Conservation (phyloP, 2,888 invertebrate genomes). For the Chloroclysta siterata region DNA sequence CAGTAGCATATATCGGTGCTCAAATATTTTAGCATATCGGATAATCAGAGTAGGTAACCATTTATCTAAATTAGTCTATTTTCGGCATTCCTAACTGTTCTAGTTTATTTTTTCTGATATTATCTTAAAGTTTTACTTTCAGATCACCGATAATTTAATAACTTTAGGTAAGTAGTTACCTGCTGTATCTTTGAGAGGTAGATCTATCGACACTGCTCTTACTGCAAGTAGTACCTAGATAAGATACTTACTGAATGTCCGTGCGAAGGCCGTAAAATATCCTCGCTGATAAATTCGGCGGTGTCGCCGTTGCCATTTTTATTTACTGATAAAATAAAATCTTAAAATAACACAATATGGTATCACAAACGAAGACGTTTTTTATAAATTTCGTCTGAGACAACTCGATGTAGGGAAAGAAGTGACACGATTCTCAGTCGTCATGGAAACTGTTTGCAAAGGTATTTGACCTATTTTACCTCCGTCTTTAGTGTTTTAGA, state of each 20-base stretch:
- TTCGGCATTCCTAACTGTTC: too few species aligned
- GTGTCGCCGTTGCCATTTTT: conserved; percentile 64
- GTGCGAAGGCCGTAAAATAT: conserved; percentile 87
- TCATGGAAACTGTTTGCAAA: conserved; percentile 33
- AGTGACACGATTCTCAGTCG: conserved; percentile 33
- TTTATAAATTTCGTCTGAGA: conserved; percentile 37
- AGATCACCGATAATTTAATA: too few species aligned
- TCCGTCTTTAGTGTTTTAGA: neutral
- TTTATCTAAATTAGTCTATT: too few species aligned
- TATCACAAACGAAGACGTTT: conserved; percentile 42
- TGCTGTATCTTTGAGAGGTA: too few species aligned
- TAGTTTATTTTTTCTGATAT: too few species aligned
- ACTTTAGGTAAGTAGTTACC: too few species aligned
- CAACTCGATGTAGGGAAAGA: conserved; percentile 16
- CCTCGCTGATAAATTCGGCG: conserved; percentile 84
- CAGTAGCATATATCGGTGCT: too few species aligned
- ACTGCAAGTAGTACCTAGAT: neutral
- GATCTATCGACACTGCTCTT: too few species aligned
- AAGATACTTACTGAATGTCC: conserved; percentile 75
- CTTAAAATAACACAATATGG: conserved; percentile 46
- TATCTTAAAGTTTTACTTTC: too few species aligned
- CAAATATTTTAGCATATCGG: too few species aligned
- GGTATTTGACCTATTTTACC: conserved; percentile 29
- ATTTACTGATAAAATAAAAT: conserved; percentile 43
- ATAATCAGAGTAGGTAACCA: too few species aligned